phyloP scores from a whole-genome alignment of 2,113 vertebrate species.

The Isurus oxyrinchus region DNA sequence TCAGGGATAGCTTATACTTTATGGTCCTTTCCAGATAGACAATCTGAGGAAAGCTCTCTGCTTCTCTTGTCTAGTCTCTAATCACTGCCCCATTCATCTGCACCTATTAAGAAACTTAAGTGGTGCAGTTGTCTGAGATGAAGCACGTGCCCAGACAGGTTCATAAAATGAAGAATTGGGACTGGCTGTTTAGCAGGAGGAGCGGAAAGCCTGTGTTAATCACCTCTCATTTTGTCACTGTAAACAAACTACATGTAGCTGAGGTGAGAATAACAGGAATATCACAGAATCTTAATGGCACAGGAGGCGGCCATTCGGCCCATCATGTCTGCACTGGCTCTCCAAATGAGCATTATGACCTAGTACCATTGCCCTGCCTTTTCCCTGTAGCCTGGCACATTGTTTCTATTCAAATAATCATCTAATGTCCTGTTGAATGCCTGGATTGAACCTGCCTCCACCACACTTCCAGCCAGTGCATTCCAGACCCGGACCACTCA shows the following conservation, averaged over 20 bases:
- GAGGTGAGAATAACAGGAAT: not conserved
- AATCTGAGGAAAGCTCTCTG: not conserved
- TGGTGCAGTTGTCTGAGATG: not conserved
- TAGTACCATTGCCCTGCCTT: too few relatives aligned
- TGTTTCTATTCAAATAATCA: too few relatives aligned
- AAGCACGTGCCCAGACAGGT: not conserved
- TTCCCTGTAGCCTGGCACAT: too few relatives aligned
- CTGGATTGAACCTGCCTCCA: too few relatives aligned
- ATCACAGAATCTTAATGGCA: not conserved
- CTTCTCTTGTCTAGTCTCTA: not conserved
- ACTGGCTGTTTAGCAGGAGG: not conserved
- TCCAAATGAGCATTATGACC: too few relatives aligned
- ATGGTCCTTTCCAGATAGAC: not conserved
- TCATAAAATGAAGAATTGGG: not conserved
- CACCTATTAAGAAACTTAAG: not conserved
- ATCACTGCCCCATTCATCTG: not conserved
- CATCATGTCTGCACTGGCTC: too few relatives aligned
- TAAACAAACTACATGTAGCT: not conserved
- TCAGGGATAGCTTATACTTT: not conserved
- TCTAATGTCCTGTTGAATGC: too few relatives aligned
- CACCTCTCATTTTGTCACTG: not conserved
- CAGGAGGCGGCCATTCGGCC: too few relatives aligned
- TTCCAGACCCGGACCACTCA: too few relatives aligned
- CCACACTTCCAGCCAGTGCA: too few relatives aligned
- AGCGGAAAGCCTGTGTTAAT: not conserved